Evolutionary conservation across 1,140 invertebrate species (phyloP).

Genomic region (Heliothis virescens): DNA sequence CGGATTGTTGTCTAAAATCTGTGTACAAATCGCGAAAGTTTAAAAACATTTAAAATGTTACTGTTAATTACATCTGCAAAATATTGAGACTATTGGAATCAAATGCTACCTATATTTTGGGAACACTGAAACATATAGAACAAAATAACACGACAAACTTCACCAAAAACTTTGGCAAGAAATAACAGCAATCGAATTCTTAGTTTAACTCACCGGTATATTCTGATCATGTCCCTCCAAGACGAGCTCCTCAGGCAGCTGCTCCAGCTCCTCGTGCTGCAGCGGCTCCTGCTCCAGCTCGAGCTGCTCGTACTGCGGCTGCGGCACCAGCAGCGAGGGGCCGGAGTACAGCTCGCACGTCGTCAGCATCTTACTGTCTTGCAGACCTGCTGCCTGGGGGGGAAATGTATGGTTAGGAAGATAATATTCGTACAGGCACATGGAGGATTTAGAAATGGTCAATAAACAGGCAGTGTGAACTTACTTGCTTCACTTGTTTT

Average conservation of each 20-base stretch:
- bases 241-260: constrained; percentile 76
- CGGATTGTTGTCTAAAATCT: too few species aligned
- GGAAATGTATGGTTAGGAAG: too few species aligned
- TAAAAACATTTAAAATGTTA: too few species aligned
- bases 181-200: background rate
- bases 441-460: too few species aligned
- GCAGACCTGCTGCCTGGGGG: constrained; percentile 54
- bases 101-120: too few species aligned
- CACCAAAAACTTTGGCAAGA: background rate
- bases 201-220: constrained; percentile 50
- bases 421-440: too few species aligned
- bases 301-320: constrained; percentile 45
- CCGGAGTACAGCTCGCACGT: constrained; percentile 62
- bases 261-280: constrained; percentile 40
- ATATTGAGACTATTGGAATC: too few species aligned
- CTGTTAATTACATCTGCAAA: too few species aligned
- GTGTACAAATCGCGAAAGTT: too few species aligned
- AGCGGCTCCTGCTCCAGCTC: constrained; percentile 36
- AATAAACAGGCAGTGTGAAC: too few species aligned
- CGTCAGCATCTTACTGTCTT: constrained; percentile 59
- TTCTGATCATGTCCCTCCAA: constrained; percentile 59
- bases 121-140: background rate
- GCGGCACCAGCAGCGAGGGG: constrained; percentile 60
- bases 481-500: too few species aligned
- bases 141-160: too few species aligned